These are phyloP conservation scores for Portunus trituberculatus DNA, from an alignment of 1,140 invertebrate species.

Conservation along the genomic window DNA sequence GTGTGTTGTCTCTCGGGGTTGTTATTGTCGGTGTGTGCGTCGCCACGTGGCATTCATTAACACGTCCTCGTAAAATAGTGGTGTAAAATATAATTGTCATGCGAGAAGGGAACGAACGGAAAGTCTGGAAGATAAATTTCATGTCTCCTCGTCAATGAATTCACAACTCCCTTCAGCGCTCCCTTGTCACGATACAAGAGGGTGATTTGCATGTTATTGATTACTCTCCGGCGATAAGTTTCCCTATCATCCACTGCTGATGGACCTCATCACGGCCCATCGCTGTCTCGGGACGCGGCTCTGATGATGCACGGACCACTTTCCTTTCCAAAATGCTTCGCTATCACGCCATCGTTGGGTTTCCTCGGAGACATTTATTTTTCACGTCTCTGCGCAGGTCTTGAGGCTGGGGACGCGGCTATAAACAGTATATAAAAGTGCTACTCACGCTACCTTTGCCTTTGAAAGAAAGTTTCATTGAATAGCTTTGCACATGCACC, in stretches of 20 bases:
- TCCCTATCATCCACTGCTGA: neutral
- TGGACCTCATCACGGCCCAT: neutral
- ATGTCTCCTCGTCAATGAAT: neutral
- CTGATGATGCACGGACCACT: neutral
- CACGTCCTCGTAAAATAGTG: neutral
- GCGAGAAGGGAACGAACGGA: neutral
- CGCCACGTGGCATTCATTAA: neutral
- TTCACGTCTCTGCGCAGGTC: neutral
- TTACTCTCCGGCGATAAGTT: neutral
- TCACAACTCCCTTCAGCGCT: neutral
- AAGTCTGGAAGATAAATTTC: neutral
- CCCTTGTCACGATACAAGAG: neutral
- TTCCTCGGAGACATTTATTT: neutral
- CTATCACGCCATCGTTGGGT: neutral
- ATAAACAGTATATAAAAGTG: neutral
- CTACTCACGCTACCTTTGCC: neutral
- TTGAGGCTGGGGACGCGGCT: neutral
- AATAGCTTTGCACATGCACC: no score
- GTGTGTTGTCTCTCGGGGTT: neutral
- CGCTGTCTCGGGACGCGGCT: neutral
- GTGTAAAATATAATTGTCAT: neutral
- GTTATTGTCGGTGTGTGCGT: neutral
- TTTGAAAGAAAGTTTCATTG: neutral
- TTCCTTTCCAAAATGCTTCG: neutral
- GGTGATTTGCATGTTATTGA: conserved; percentile 14